Evolutionary conservation across 2,888 invertebrate genomes (phyloP), one percentile per base, ranked within the genome.

Genomic region (Acanthosoma haemorrhoidale): DNA sequence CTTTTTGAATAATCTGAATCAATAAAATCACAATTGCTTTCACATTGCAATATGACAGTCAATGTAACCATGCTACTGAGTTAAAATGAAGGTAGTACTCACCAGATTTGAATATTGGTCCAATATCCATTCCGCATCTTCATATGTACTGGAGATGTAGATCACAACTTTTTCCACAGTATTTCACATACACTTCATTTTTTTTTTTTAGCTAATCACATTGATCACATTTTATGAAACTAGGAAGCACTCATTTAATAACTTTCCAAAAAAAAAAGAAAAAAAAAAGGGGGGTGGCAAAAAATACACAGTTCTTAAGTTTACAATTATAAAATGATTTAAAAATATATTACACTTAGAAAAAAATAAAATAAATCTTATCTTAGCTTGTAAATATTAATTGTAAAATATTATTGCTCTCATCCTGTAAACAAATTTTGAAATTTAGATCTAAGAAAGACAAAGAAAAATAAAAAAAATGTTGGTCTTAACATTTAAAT

Each of bases 401-500:
- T n/a, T n/a, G n/a, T n/a, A n/a, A n/a, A n/a, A n/a, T n/a, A n/a
- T n/a, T n/a, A n/a, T n/a, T n/a, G n/a, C n/a, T n/a, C n/a, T n/a
- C n/a, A n/a, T n/a, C n/a, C n/a, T n/a, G n/a, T n/a, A n/a, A n/a
- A n/a, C n/a, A n/a, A n/a, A n/a, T n/a, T n/a, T n/a, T 5, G n/a
- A 51, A 51, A 6, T 51, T 25, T 13, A 25, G n/a, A n/a, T 51
- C 21, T 1, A 13, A 25, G 25, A 51, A 25, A n/a, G 3, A 25
- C 2, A 25, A 1, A 51, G 21, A 18, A 18, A 18, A 6, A 38
- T 38, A 25, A 25, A 61, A 60, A 34, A 61, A 61, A 16, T 21
- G 21, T 16, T 21, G 13, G 21, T 15, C n/a, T 61, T 61, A 36
- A 38, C 61, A 61, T 61, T 61, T 61, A 61, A 61, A 61, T 61